A percentile compares a stretch with the other conserved stretches of the same genome.
Conservation (phyloP, 2,888 invertebrate species). For the Rhagonycha lutea region DNA sequence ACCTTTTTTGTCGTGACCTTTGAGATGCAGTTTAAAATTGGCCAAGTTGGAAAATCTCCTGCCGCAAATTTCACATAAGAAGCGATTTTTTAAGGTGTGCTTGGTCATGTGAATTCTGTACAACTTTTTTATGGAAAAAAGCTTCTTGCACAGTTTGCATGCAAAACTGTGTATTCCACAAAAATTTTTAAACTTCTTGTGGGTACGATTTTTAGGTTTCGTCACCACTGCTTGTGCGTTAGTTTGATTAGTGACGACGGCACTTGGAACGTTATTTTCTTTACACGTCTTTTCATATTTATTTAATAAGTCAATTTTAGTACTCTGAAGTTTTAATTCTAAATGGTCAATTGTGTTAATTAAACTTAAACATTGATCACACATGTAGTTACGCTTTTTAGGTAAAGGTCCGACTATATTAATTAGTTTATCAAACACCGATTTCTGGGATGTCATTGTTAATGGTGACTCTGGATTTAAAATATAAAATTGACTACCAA, state of each 20-base stretch:
- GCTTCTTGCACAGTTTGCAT: constrained; percentile 48
- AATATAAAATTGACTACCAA: constrained; percentile 50
- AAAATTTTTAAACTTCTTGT: constrained; percentile 29
- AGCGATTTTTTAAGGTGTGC: constrained; percentile 42
- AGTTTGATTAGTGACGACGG: constrained; percentile 4
- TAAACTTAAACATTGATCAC: constrained; percentile 51
- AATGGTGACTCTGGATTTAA: constrained; percentile 49
- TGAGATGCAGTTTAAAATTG: constrained; percentile 37
- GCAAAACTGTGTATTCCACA: constrained; percentile 37
- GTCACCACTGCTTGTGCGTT: constrained; percentile 9
- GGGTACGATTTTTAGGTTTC: constrained; percentile 12
- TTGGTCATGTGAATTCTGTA: constrained; percentile 43
- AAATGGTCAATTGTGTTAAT: constrained; percentile 54
- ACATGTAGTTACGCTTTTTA: constrained; percentile 45
- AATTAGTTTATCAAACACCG: constrained; percentile 45
- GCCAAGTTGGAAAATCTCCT: constrained; percentile 37
- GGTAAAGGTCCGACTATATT: constrained; percentile 41
- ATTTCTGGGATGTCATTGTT: constrained; percentile 51
- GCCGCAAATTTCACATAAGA: constrained; percentile 51
- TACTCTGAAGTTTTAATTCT: constrained; percentile 47
- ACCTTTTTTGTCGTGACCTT: constrained; percentile 24
- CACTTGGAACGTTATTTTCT: constrained; percentile 31
- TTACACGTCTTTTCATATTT: constrained; percentile 45
- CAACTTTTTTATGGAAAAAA: constrained; percentile 42
- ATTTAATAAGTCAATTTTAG: constrained; percentile 43